A percentile compares a stretch with the other conserved stretches of the same genome.
These are phyloP conservation scores for Empidonax traillii DNA, from an alignment of 2,113 vertebrate species.

Conservation along the genomic window DNA sequence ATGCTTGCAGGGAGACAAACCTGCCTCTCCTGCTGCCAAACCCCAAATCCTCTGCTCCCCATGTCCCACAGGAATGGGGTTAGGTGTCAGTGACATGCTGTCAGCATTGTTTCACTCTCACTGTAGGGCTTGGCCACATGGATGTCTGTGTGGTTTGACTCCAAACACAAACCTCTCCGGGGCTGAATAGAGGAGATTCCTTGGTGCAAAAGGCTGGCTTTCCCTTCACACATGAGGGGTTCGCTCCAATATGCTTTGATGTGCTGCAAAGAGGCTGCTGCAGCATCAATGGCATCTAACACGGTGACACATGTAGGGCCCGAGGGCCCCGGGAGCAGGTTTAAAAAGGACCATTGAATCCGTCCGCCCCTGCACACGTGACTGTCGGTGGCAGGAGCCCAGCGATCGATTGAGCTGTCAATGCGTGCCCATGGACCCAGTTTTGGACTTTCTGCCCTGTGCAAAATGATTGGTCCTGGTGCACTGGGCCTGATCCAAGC, in stretches of 20 bases:
- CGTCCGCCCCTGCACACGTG: background rate
- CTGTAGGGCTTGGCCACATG: background rate
- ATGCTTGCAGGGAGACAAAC: background rate
- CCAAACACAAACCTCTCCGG: background rate
- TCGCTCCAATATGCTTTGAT: slow-evolving; percentile 41
- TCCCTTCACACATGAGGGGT: slow-evolving; percentile 56
- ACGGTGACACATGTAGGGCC: slow-evolving; percentile 21
- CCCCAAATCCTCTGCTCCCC: background rate
- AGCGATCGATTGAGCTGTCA: slow-evolving; percentile 3
- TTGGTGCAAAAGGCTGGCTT: background rate
- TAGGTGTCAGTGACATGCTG: background rate
- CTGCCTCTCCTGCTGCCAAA: background rate
- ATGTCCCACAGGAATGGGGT: fast-evolving
- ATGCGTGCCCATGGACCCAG: background rate
- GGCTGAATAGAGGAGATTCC: slow-evolving; percentile 18
- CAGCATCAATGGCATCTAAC: slow-evolving; percentile 18
- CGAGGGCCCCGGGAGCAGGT: background rate
- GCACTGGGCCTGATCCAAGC: background rate
- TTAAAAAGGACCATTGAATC: slow-evolving; percentile 44
- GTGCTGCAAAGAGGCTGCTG: slow-evolving; percentile 44
- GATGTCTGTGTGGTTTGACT: background rate
- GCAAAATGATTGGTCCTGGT: background rate
- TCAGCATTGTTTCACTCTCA: fast-evolving
- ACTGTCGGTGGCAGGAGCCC: background rate
- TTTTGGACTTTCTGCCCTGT: background rate